Evolutionary conservation across 2,113 vertebrate genomes (phyloP).

Genomic region (Aspiorhynchus laticeps): DNA sequence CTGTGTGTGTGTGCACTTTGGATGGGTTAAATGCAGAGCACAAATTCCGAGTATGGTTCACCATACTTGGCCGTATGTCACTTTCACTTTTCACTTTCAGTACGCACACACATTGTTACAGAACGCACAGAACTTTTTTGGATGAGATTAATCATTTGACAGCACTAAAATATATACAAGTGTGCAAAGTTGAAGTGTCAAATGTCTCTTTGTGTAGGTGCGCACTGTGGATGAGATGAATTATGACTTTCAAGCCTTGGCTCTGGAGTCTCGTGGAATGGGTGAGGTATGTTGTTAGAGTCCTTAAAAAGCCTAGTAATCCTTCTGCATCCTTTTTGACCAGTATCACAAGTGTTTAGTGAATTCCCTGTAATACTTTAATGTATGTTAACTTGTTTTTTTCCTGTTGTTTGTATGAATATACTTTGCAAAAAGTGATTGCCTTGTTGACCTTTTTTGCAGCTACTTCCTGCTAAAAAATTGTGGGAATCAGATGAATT

Average conservation of each 20-base stretch:
- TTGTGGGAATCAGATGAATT: slow-evolving; percentile 98
- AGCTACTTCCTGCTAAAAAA: slow-evolving; percentile 98
- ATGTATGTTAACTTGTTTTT: not conserved
- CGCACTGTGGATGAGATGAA: slow-evolving; percentile 97
- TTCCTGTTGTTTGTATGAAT: not conserved
- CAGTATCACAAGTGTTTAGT: not conserved
- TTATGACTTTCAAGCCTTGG: slow-evolving; percentile 98
- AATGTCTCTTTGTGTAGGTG: slow-evolving; percentile 73
- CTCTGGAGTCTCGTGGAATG: slow-evolving; percentile 97
- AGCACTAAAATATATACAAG: too few species aligned
- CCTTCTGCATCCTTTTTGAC: not conserved
- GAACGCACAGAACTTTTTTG: too few species aligned
- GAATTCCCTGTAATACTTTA: not conserved
- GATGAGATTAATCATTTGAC: too few species aligned
- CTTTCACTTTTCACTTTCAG: too few species aligned
- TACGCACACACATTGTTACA: too few species aligned
- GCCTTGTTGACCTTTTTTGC: slow-evolving; percentile 46
- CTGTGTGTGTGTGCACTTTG: too few species aligned
- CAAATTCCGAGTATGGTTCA: too few species aligned
- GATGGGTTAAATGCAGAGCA: too few species aligned
- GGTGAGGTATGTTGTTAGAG: slow-evolving; percentile 86
- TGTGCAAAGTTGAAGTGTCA: not conserved
- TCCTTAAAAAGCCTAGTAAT: not conserved
- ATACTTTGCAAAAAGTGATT: not conserved
- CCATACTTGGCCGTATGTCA: too few species aligned